Conservation (phyloP, 2,888 invertebrate genomes). For the Aporophyla lueneburgensis region DNA sequence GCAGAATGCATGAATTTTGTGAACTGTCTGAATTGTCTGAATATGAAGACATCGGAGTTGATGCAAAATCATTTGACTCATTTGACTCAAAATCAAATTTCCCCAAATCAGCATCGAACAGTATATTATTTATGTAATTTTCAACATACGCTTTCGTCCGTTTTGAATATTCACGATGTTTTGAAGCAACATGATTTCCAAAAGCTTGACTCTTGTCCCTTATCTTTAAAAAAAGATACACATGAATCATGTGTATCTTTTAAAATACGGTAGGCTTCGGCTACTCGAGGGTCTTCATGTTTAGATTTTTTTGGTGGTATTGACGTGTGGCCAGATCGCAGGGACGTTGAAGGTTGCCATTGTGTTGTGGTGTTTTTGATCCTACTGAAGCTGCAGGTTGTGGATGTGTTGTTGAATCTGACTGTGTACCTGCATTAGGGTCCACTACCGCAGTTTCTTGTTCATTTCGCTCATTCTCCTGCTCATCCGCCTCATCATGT, state of each 20-base stretch:
- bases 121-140: constrained; percentile 58
- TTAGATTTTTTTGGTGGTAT: neutral
- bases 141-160: constrained; percentile 44
- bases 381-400: constrained; percentile 7
- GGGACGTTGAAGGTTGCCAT: too few species aligned
- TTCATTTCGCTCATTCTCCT: constrained; percentile 54
- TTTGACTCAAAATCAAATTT: constrained; percentile 52
- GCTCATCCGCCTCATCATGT: constrained; percentile 48
- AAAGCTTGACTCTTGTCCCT: constrained; percentile 53
- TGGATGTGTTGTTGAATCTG: neutral
- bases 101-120: constrained; percentile 54
- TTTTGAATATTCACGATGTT: constrained; percentile 31
- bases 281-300: constrained; percentile 55
- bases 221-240: too few species aligned
- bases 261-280: constrained; percentile 62
- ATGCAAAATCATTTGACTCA: too few species aligned
- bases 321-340: too few species aligned
- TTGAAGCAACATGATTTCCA: constrained; percentile 57
- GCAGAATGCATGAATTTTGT: too few species aligned
- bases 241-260: constrained; percentile 55
- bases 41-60: constrained; percentile 51
- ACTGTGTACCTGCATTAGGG: constrained; percentile 39
- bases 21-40: constrained; percentile 1
- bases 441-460: constrained; percentile 42
- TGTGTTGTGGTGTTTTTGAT: too few species aligned